phyloP scores from a whole-genome alignment of 2,113 vertebrate genomes.

The Parotia lawesii region DNA sequence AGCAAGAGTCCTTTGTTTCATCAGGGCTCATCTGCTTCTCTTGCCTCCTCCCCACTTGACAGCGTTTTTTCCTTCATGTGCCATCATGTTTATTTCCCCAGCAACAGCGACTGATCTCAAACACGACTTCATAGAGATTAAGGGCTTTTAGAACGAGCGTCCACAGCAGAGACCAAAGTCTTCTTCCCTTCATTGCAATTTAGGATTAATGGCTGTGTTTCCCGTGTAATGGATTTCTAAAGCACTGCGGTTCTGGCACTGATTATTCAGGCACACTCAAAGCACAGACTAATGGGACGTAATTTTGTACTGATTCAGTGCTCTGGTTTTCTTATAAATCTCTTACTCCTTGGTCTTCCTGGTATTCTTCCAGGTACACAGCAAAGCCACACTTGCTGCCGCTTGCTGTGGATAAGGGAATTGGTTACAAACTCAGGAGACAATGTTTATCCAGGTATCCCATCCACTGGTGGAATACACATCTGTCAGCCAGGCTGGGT shows the following conservation, averaged over 20 bases:
- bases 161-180: not conserved
- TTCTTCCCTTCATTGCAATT: not conserved
- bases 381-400: not conserved
- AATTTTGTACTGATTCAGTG: not conserved
- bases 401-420: not conserved
- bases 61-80: not conserved
- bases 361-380: not conserved
- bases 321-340: not conserved
- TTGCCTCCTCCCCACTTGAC: not conserved
- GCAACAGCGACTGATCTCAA: not conserved
- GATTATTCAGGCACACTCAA: not conserved
- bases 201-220: not conserved
- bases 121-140: not conserved
- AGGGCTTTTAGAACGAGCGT: not conserved
- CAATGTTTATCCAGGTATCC: not conserved
- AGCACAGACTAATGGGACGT: not conserved
- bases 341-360: not conserved
- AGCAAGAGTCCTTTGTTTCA: not conserved
- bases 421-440: not conserved
- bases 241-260: not conserved
- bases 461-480: not conserved
- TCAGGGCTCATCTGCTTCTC: not conserved
- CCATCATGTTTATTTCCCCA: constrained; percentile 38
- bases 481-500: not conserved
- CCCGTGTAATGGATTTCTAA: not conserved